These are phyloP conservation scores for Paguma larvata DNA, from an alignment of 2,797 vertebrate species.

Conservation along the genomic window DNA sequence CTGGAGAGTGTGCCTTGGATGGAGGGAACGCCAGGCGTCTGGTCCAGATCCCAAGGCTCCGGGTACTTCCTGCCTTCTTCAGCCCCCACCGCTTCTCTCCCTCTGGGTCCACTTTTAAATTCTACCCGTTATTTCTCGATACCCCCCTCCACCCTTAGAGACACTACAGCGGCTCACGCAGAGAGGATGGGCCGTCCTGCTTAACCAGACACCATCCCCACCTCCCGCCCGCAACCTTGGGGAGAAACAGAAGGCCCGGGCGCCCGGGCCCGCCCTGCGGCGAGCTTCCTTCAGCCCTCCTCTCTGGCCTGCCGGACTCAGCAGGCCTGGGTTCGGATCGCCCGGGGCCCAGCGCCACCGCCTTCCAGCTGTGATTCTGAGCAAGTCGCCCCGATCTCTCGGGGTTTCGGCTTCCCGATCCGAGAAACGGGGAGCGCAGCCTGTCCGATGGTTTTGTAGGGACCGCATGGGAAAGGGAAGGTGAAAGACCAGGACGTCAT, in stretches of 20 bases:
- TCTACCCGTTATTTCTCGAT: neutral
- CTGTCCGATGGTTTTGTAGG: neutral
- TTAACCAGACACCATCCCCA: neutral
- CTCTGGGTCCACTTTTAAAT: constrained; percentile 3
- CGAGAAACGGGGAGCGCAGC: neutral
- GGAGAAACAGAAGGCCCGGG: neutral
- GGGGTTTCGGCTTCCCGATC: constrained; percentile 7
- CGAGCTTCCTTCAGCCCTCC: neutral
- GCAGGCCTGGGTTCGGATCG: neutral
- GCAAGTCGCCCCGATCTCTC: neutral
- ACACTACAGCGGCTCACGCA: neutral
- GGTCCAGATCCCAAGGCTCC: neutral
- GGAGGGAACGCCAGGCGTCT: neutral
- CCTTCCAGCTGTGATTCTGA: neutral
- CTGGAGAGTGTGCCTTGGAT: rapidly evolving
- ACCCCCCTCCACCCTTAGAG: neutral
- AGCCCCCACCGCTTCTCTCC: neutral
- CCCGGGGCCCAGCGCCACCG: neutral
- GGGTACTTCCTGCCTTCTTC: neutral
- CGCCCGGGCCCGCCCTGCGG: rapidly evolving
- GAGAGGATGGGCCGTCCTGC: neutral
- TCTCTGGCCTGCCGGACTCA: neutral
- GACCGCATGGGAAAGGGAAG: neutral
- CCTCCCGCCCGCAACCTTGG: neutral
- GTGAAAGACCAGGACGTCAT: neutral